These are phyloP conservation scores for Endotricha flammealis DNA, from an alignment of 2,888 invertebrate genomes.

Conservation along the genomic window DNA sequence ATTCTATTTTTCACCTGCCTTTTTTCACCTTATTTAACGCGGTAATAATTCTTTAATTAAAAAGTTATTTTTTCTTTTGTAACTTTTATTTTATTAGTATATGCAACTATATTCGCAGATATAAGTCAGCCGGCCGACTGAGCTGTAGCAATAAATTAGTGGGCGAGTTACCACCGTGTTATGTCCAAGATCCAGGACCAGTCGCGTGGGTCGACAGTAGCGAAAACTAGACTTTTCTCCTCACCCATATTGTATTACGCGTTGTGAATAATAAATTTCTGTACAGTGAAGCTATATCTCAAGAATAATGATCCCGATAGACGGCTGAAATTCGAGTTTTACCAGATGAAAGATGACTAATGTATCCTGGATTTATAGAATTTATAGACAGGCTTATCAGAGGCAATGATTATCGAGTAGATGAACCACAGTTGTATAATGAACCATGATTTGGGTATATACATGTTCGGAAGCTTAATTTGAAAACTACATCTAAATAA, in stretches of 20 bases:
- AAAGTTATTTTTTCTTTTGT: too few relatives aligned
- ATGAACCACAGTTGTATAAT: too few relatives aligned
- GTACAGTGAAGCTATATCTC: conserved; percentile 1
- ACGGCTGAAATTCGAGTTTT: background rate
- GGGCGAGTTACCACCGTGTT: conserved; percentile 1
- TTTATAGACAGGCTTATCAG: too few relatives aligned
- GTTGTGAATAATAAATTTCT: conserved; percentile 12
- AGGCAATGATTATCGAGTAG: too few relatives aligned
- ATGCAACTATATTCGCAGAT: too few relatives aligned
- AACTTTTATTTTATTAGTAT: too few relatives aligned
- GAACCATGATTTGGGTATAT: too few relatives aligned
- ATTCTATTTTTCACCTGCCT: too few relatives aligned
- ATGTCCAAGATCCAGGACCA: background rate
- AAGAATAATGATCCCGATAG: conserved; percentile 3
- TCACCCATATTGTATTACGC: conserved; percentile 25
- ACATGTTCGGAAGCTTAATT: too few relatives aligned
- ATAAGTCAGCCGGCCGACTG: conserved; percentile 48
- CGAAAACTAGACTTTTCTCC: conserved; percentile 34
- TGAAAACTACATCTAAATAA: too few relatives aligned
- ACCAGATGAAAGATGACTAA: background rate
- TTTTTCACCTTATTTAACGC: too few relatives aligned
- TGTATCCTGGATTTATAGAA: background rate
- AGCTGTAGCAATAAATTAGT: conserved; percentile 43
- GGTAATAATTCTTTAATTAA: too few relatives aligned
- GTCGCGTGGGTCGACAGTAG: conserved; percentile 35